Evolutionary conservation across 2,888 invertebrate species (phyloP).

Genomic region (Melanotus villosus): DNA sequence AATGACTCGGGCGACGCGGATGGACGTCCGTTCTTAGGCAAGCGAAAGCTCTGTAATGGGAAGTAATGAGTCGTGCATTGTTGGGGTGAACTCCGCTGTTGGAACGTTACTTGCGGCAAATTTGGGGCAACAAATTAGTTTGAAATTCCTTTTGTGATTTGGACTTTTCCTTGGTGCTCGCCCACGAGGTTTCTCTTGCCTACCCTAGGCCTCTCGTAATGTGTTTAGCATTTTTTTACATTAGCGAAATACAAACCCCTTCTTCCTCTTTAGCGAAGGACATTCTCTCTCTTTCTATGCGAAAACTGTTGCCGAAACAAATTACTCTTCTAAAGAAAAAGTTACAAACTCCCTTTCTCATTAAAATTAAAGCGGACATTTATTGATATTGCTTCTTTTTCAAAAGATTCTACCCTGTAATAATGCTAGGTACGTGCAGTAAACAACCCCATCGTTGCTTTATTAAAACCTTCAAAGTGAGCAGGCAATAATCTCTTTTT

Average conservation of each 20-base stretch:
- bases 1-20: slow-evolving; percentile 43
- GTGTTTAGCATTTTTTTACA: slow-evolving; percentile 37
- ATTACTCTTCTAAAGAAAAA: too few relatives aligned
- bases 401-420: too few relatives aligned
- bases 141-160: slow-evolving; percentile 48
- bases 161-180: slow-evolving; percentile 41
- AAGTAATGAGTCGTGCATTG: slow-evolving; percentile 50
- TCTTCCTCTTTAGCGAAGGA: background rate
- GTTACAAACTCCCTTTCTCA: too few relatives aligned
- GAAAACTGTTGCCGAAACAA: background rate
- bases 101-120: slow-evolving; percentile 49
- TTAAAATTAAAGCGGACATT: too few relatives aligned
- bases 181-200: slow-evolving; percentile 20
- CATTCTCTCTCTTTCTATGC: background rate
- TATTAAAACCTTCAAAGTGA: too few relatives aligned
- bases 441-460: too few relatives aligned
- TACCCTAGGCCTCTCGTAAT: slow-evolving; percentile 27
- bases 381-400: too few relatives aligned
- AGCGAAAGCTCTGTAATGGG: slow-evolving; percentile 46
- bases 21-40: slow-evolving; percentile 47
- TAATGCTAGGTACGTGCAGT: too few relatives aligned
- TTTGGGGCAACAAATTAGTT: slow-evolving; percentile 48
- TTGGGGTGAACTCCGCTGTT: slow-evolving; percentile 47
- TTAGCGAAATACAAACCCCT: background rate
- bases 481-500: too few relatives aligned